Conservation (phyloP, 1,140 invertebrate species). For the Macrocentrus cingulum region DNA sequence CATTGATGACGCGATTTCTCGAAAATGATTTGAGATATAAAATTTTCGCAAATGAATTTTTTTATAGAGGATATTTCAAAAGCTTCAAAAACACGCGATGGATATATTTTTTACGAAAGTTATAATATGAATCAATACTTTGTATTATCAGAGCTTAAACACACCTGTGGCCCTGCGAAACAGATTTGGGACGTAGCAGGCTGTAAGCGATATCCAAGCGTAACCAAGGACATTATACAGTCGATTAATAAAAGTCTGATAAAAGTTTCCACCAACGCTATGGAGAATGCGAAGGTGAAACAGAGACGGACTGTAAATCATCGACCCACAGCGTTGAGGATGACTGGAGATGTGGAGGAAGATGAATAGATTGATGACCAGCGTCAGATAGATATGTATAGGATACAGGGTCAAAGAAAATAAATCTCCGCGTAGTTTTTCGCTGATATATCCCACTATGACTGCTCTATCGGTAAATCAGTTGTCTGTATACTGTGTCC, state of each 20-base stretch:
- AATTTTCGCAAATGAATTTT: too few relatives aligned
- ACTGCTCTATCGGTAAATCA: too few relatives aligned
- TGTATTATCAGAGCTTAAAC: too few relatives aligned
- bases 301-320: slow-evolving; percentile 39
- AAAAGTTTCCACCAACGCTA: not conserved
- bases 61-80: too few relatives aligned
- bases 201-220: too few relatives aligned
- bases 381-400: slow-evolving; percentile 22
- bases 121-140: too few relatives aligned
- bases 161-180: too few relatives aligned
- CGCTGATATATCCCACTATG: slow-evolving; percentile 10
- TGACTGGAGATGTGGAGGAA: slow-evolving; percentile 24
- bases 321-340: slow-evolving; percentile 28
- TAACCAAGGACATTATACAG: not conserved
- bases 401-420: slow-evolving; percentile 11
- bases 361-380: slow-evolving; percentile 25
- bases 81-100: too few relatives aligned
- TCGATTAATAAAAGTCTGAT: slow-evolving; percentile 14
- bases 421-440: slow-evolving; percentile 22
- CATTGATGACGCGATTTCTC: too few relatives aligned
- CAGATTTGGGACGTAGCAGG: too few relatives aligned
- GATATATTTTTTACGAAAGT: too few relatives aligned
- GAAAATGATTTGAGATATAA: too few relatives aligned
- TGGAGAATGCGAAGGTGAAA: slow-evolving; percentile 23
- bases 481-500: not conserved